Conservation (phyloP, 2,888 invertebrate genomes). For the Sycophila texana region DNA sequence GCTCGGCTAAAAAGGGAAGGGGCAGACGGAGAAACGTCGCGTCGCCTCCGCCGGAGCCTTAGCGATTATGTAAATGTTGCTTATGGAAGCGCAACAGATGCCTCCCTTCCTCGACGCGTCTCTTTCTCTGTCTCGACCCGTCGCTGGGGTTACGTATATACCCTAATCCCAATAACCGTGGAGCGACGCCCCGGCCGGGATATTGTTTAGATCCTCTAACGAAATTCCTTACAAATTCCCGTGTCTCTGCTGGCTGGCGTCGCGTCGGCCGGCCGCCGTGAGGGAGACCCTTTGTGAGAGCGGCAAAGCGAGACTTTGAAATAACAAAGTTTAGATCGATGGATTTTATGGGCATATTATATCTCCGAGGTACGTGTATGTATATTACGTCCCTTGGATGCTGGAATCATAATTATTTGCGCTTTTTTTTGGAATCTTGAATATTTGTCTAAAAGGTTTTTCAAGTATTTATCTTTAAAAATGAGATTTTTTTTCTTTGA, state of each 20-base stretch:
- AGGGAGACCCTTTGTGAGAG: conserved; percentile 27
- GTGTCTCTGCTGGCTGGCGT: conserved; percentile 6
- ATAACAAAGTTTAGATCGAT: conserved; percentile 54
- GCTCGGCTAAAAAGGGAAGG: conserved; percentile 37
- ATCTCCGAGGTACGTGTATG: background rate
- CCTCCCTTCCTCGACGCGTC: conserved; percentile 60
- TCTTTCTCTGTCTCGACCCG: conserved; percentile 50
- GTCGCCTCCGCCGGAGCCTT: conserved; percentile 44
- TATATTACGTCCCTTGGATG: background rate
- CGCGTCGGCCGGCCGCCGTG: background rate
- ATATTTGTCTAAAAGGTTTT: background rate
- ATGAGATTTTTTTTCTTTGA: too few relatives aligned
- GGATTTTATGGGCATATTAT: conserved; percentile 18
- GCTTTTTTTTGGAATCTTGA: background rate
- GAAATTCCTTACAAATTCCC: conserved; percentile 68
- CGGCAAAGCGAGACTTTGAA: conserved; percentile 27
- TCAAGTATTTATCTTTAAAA: background rate
- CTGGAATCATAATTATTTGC: conserved; percentile 10
- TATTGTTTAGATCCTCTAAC: conserved; percentile 67
- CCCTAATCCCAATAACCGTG: conserved; percentile 68
- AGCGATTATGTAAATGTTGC: conserved; percentile 74
- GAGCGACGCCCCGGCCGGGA: conserved; percentile 57
- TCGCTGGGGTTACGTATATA: conserved; percentile 37
- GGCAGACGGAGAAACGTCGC: conserved; percentile 51
- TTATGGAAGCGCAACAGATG: conserved; percentile 74